A percentile compares a stretch with the other conserved stretches of the same genome.
Conservation (phyloP, 1,140 invertebrate genomes). For the Agrilus planipennis region DNA sequence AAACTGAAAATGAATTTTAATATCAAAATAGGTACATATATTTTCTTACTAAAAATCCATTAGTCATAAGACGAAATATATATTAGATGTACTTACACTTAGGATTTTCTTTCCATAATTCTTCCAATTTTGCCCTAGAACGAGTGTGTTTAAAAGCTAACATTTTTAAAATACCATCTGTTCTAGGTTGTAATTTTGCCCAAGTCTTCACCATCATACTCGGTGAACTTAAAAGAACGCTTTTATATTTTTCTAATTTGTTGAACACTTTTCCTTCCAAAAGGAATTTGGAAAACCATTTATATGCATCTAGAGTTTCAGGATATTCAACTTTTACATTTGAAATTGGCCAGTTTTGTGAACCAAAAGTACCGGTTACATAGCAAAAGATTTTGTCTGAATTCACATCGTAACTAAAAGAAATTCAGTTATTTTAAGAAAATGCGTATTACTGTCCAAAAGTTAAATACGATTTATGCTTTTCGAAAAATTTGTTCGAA, state of each 20-base stretch:
- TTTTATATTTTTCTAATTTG: conserved; percentile 53
- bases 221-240: conserved; percentile 57
- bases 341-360: conserved; percentile 69
- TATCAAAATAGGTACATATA: background rate
- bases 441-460: background rate
- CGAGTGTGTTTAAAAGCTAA: conserved; percentile 52
- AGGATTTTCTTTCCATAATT: conserved; percentile 55
- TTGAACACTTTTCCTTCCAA: conserved; percentile 68
- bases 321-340: conserved; percentile 67
- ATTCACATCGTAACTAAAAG: conserved; percentile 37
- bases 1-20: conserved; percentile 40
- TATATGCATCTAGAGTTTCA: conserved; percentile 55
- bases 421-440: background rate
- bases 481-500: no score
- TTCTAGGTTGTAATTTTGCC: conserved; percentile 76
- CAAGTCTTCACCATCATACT: conserved; percentile 74
- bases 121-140: conserved; percentile 42
- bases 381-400: conserved; percentile 64
- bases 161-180: conserved; percentile 58
- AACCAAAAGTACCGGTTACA: conserved; percentile 69
- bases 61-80: background rate
- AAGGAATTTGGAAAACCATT: conserved; percentile 77
- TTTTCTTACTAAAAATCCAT: background rate
- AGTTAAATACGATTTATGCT: no score
- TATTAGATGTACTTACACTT: conserved; percentile 51